Percentiles rank a stretch among this genome's conserved stretches.
Conservation (phyloP, 2,113 vertebrate species). For the Tricholaema leucomelas region DNA sequence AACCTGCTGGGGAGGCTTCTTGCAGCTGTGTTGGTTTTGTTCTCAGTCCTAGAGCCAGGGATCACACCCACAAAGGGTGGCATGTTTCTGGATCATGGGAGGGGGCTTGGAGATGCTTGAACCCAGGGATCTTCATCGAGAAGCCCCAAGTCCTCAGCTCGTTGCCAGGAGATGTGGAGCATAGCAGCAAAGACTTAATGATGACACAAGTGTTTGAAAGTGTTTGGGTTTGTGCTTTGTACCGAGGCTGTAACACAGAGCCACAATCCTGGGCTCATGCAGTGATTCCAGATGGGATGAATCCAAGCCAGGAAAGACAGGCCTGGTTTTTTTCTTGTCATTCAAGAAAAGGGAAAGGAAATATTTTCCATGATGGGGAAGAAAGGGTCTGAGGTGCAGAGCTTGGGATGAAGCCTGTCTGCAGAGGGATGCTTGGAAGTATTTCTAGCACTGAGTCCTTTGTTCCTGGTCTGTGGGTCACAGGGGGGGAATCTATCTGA, state of each 20-base stretch:
- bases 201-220: not conserved
- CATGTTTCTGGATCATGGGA: not conserved
- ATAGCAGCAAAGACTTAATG: not conserved
- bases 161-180: not conserved
- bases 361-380: not conserved
- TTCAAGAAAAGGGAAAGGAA: not conserved
- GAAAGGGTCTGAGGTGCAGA: not conserved
- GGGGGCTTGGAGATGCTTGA: not conserved
- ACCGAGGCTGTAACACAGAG: not conserved
- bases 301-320: not conserved
- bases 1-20: not conserved
- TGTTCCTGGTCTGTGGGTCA: not conserved
- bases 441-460: not conserved
- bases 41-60: not conserved
- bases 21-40: conserved; percentile 18
- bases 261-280: not conserved
- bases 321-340: not conserved
- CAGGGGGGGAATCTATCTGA: not conserved
- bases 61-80: not conserved
- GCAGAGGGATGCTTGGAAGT: not conserved
- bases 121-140: not conserved
- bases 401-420: not conserved
- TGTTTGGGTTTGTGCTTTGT: conserved; percentile 5
- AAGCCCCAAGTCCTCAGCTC: not conserved
- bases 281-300: not conserved